Conservation (phyloP, 2,888 invertebrate genomes). For the Temnothorax rugatulus region DNA sequence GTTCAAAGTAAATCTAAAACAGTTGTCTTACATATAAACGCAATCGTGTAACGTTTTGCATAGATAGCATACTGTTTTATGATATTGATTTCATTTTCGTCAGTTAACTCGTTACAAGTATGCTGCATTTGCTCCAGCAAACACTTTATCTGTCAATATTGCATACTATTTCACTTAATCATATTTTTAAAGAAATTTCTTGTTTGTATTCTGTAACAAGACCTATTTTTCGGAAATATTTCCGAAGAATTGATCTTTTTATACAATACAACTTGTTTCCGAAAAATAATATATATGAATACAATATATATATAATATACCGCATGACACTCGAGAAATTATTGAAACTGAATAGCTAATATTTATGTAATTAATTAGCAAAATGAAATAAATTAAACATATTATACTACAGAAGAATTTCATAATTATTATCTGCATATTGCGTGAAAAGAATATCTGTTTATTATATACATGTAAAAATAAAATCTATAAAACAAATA, state of each 20-base stretch:
- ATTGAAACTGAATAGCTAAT: too few relatives aligned
- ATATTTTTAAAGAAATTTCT: not conserved
- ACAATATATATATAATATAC: not conserved
- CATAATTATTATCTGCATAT: too few relatives aligned
- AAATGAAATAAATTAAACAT: too few relatives aligned
- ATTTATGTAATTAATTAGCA: too few relatives aligned
- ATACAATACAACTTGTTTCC: not conserved
- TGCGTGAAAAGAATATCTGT: too few relatives aligned
- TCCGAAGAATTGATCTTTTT: too few relatives aligned
- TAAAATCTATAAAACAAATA: too few relatives aligned
- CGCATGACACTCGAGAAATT: too few relatives aligned
- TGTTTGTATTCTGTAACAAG: not conserved
- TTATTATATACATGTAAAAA: too few relatives aligned
- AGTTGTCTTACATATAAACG: not conserved
- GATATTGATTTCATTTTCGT: slow-evolving; percentile 6
- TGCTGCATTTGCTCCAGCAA: not conserved
- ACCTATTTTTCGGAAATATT: not conserved
- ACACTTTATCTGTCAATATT: slow-evolving; percentile 8
- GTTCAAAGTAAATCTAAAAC: not conserved
- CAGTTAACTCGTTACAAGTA: not conserved
- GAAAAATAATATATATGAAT: not conserved
- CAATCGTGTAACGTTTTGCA: slow-evolving; percentile 7
- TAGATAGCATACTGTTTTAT: not conserved
- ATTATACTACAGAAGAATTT: too few relatives aligned
- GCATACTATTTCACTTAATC: not conserved